These are phyloP conservation scores for Gryon sp. DNA, from an alignment of 1,140 invertebrate species.

Conservation along the genomic window DNA sequence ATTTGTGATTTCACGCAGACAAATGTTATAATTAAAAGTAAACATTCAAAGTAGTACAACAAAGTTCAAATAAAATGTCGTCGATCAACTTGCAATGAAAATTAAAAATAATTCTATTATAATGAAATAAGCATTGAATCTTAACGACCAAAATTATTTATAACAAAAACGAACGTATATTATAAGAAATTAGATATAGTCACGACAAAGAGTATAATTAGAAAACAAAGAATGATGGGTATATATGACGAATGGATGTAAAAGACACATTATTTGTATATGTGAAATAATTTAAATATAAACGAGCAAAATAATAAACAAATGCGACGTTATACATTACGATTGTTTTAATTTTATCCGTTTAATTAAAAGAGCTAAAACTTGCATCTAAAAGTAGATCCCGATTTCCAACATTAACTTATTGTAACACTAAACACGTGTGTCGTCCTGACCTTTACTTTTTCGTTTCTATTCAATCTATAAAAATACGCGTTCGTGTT, in stretches of 20 bases:
- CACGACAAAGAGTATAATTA: too few species aligned
- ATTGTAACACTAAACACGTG: slow-evolving; percentile 35
- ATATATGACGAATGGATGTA: neutral
- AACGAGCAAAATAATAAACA: neutral
- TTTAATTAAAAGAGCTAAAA: slow-evolving; percentile 11
- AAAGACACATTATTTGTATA: neutral
- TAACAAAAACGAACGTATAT: too few species aligned
- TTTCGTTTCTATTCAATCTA: slow-evolving; percentile 27
- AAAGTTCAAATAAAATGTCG: too few species aligned
- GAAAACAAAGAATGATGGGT: too few species aligned
- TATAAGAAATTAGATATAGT: too few species aligned
- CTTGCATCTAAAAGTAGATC: slow-evolving; percentile 16
- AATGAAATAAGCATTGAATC: too few species aligned
- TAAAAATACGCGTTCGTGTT: slow-evolving; percentile 29
- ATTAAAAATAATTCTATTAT: too few species aligned
- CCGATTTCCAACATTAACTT: slow-evolving; percentile 5
- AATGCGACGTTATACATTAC: neutral
- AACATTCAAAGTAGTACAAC: too few species aligned
- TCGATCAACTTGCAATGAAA: too few species aligned
- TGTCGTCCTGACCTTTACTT: slow-evolving; percentile 27
- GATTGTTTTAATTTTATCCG: slow-evolving; percentile 16
- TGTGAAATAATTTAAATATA: neutral
- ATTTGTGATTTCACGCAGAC: too few species aligned
- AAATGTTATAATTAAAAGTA: too few species aligned
- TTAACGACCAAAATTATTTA: too few species aligned